A percentile compares a stretch with the other conserved stretches of the same genome.
Evolutionary conservation across 1,140 invertebrate genomes (phyloP).

Genomic region (Drosophila biarmipes): DNA sequence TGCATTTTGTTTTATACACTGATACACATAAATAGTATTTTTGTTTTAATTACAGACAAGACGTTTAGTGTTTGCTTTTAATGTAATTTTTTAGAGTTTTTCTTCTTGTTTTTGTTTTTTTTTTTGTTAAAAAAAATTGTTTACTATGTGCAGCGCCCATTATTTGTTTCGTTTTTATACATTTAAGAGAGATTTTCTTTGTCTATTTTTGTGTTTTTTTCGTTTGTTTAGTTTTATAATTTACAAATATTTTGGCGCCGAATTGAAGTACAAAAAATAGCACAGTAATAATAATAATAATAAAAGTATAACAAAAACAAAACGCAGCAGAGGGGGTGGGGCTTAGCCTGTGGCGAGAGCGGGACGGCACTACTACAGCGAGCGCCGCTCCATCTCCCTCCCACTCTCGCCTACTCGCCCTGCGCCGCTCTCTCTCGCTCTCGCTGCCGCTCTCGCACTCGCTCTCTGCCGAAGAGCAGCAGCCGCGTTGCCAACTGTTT

Average conservation of each 20-base stretch:
- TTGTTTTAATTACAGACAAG: conserved; percentile 75
- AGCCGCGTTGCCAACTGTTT: conserved; percentile 83
- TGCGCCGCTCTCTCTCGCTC: conserved; percentile 38
- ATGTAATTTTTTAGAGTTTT: conserved; percentile 40
- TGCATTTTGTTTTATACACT: conserved; percentile 60
- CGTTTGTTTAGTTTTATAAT: conserved; percentile 59
- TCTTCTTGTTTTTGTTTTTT: conserved; percentile 22
- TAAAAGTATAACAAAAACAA: conserved; percentile 66
- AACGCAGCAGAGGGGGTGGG: conserved; percentile 28
- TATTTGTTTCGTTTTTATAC: conserved; percentile 54
- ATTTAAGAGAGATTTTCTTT: conserved; percentile 64
- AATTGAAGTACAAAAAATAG: conserved; percentile 56
- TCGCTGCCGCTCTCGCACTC: conserved; percentile 22
- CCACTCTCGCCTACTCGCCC: conserved; percentile 17
- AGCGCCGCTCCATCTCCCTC: neutral
- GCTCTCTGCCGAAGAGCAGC: conserved; percentile 52
- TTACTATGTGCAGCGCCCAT: conserved; percentile 78
- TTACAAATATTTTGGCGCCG: conserved; percentile 79
- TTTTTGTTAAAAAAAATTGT: conserved; percentile 54
- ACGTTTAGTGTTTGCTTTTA: conserved; percentile 63
- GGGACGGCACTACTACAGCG: conserved; percentile 54
- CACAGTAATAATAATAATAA: conserved; percentile 68
- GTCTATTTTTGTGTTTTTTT: conserved; percentile 38
- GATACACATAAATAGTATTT: conserved; percentile 64
- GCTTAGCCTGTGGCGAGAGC: conserved; percentile 33